phyloP scores from a whole-genome alignment of 1,140 invertebrate species.

The Kradibia gibbosae region DNA sequence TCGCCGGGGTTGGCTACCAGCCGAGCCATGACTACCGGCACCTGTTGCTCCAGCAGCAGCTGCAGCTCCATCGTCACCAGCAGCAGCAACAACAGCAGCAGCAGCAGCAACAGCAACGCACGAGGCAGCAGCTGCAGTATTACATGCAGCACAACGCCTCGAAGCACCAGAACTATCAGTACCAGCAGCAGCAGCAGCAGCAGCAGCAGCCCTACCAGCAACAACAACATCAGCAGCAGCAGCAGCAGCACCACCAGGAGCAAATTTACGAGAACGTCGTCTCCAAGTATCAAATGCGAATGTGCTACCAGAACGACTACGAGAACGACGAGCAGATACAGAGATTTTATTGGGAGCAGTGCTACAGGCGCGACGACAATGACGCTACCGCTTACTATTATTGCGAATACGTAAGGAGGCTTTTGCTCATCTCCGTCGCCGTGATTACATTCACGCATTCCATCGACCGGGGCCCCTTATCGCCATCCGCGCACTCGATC shows the following conservation, averaged over 20 bases:
- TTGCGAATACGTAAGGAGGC: slow-evolving; percentile 70
- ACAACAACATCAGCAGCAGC: slow-evolving; percentile 43
- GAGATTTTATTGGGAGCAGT: slow-evolving; percentile 72
- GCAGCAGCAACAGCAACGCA: slow-evolving; percentile 4
- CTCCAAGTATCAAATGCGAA: slow-evolving; percentile 69
- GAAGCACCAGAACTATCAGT: slow-evolving; percentile 30
- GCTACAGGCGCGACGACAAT: slow-evolving; percentile 65
- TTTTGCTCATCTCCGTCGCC: too few relatives aligned
- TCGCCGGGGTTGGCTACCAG: slow-evolving; percentile 35
- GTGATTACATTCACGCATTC: too few relatives aligned
- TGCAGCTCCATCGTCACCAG: slow-evolving; percentile 19
- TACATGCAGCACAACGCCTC: too few relatives aligned
- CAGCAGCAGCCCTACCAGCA: slow-evolving; percentile 48
- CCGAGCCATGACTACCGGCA: slow-evolving; percentile 41
- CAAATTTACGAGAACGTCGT: slow-evolving; percentile 71
- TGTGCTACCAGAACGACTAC: slow-evolving; percentile 72
- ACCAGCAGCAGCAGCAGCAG: slow-evolving; percentile 37
- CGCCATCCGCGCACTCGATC: too few relatives aligned
- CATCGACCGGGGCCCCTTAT: too few relatives aligned
- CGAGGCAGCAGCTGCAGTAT: slow-evolving; percentile 32
- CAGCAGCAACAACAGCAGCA: background rate
- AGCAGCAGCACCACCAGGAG: slow-evolving; percentile 55
- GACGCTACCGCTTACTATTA: slow-evolving; percentile 71
- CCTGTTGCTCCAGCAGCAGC: slow-evolving; percentile 46
- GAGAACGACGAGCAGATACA: slow-evolving; percentile 72